A percentile compares a stretch with the other conserved stretches of the same genome.
These are phyloP conservation scores for Stegastes partitus DNA, from an alignment of 2,113 vertebrate species.

Conservation along the genomic window DNA sequence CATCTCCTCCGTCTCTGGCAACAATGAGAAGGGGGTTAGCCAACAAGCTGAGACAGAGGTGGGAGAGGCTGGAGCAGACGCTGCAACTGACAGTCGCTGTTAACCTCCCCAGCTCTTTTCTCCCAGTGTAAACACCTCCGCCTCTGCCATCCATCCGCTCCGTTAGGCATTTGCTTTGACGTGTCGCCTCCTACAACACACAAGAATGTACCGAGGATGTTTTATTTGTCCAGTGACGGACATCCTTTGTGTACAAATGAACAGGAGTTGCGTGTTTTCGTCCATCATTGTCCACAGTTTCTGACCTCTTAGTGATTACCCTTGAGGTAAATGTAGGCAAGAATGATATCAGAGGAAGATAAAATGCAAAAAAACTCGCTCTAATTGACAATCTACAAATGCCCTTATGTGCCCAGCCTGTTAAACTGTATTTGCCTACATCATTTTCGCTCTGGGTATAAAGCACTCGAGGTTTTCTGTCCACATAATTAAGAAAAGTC, in stretches of 20 bases:
- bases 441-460: conserved; percentile 22
- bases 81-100: conserved; percentile 25
- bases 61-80: conserved; percentile 34
- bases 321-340: not conserved
- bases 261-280: conserved; percentile 21
- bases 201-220: conserved; percentile 20
- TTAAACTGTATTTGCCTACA: conserved; percentile 25
- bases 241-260: conserved; percentile 32
- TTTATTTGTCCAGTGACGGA: conserved; percentile 27
- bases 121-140: conserved; percentile 60
- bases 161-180: conserved; percentile 31
- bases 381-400: conserved; percentile 35
- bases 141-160: conserved; percentile 44
- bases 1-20: conserved; percentile 32
- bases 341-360: not conserved
- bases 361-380: conserved; percentile 7
- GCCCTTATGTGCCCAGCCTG: not conserved
- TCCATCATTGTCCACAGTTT: not conserved
- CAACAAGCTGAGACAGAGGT: conserved; percentile 32
- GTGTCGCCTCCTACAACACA: conserved; percentile 23
- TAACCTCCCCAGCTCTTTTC: conserved; percentile 35
- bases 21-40: not conserved
- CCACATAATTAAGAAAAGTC: conserved; percentile 64
- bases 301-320: not conserved
- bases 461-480: conserved; percentile 37